Conservation (phyloP, 2,113 vertebrate genomes). For the Numida meleagris region DNA sequence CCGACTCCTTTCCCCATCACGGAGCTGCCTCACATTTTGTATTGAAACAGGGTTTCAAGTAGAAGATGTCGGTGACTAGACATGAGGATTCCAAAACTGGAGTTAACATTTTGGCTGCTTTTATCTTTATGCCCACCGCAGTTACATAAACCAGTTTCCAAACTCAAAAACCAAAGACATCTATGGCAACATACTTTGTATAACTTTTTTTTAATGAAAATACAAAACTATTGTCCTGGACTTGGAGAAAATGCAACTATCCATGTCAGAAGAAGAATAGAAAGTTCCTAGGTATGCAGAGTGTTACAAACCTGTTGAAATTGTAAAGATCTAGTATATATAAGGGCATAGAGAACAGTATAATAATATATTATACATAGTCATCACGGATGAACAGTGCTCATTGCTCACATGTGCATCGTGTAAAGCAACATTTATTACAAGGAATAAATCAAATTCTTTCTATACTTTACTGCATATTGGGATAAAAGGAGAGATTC, state of each 20-base stretch:
- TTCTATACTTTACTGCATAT: neutral
- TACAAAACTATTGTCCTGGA: neutral
- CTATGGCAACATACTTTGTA: neutral
- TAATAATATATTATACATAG: neutral
- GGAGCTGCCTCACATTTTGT: neutral
- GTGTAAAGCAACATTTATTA: neutral
- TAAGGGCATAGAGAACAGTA: neutral
- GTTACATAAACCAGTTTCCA: neutral
- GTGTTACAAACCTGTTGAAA: neutral
- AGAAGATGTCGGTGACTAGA: neutral
- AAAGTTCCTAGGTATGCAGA: neutral
- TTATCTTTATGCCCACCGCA: neutral
- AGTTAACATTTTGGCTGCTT: neutral
- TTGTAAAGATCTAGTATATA: neutral
- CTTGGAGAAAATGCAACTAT: neutral
- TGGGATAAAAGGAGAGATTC: neutral
- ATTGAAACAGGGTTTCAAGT: neutral
- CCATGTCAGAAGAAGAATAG: neutral
- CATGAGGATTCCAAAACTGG: neutral
- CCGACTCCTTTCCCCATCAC: neutral
- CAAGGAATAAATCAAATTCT: neutral
- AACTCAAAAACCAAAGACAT: neutral
- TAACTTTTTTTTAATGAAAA: neutral
- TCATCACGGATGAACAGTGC: neutral
- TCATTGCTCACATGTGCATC: neutral